phyloP scores from a whole-genome alignment of 1,140 invertebrate species.

The Dendrolimus kikuchii region DNA sequence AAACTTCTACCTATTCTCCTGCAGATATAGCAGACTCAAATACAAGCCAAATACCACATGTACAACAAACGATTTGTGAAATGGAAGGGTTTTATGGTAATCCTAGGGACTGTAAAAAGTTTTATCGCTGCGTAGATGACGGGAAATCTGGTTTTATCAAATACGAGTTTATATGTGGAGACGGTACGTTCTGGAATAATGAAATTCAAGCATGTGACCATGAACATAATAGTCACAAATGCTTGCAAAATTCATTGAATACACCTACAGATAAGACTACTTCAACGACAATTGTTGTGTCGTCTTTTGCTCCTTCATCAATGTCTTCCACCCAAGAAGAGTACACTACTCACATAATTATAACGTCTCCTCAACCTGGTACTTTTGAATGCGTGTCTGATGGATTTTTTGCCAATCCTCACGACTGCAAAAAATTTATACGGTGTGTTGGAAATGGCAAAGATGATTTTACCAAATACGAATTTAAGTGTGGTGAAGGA shows the following conservation, averaged over 20 bases:
- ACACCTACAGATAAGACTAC: too few relatives aligned
- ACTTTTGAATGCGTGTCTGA: conserved; percentile 63
- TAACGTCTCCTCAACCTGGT: background rate
- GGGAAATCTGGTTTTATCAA: conserved; percentile 72
- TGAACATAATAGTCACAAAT: conserved; percentile 9
- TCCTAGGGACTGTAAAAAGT: conserved; percentile 76
- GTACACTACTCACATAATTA: background rate
- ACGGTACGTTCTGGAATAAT: conserved; percentile 78
- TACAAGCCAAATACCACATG: too few relatives aligned
- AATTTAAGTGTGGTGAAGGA: conserved; percentile 80
- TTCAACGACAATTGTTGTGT: too few relatives aligned
- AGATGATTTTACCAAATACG: conserved; percentile 75
- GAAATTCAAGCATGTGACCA: conserved; percentile 76
- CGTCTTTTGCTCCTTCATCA: too few relatives aligned
- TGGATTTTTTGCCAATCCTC: conserved; percentile 78
- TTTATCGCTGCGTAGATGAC: conserved; percentile 79
- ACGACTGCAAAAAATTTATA: conserved; percentile 84
- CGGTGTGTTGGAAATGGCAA: conserved; percentile 79
- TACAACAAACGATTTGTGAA: too few relatives aligned
- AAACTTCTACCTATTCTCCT: too few relatives aligned
- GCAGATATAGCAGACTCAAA: too few relatives aligned
- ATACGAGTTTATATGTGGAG: conserved; percentile 78
- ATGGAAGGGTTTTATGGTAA: conserved; percentile 72
- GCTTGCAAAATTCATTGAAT: too few relatives aligned
- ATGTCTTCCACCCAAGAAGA: background rate